Conservation (phyloP, 1,140 invertebrate genomes). For the Eupristina koningsbergeri region DNA sequence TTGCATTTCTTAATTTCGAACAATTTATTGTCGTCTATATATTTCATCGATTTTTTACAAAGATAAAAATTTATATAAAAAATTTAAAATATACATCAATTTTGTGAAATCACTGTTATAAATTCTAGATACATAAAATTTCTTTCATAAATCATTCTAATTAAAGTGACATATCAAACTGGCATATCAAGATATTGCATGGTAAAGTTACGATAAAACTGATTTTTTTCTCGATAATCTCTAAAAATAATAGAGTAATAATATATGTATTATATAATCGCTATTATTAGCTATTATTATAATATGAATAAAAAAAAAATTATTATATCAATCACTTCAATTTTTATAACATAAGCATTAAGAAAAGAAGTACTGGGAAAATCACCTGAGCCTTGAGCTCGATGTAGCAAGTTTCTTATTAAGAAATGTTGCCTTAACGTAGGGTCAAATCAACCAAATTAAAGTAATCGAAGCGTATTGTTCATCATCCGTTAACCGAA, state of each 20-base stretch:
- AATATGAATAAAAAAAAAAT: background rate
- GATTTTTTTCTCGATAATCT: background rate
- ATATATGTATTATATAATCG: background rate
- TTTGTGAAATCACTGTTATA: no score
- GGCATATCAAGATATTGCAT: no score
- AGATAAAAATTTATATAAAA: background rate
- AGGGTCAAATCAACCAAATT: background rate
- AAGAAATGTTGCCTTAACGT: slow-evolving; percentile 7
- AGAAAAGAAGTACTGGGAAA: slow-evolving; percentile 15
- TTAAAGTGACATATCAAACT: no score
- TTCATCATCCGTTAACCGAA: background rate
- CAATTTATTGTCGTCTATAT: background rate
- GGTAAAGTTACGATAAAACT: background rate
- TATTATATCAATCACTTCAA: background rate
- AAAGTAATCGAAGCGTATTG: background rate
- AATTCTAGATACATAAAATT: no score
- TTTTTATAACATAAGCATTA: background rate
- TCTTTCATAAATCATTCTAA: no score
- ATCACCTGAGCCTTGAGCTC: slow-evolving; percentile 20
- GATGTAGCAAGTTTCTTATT: slow-evolving; percentile 19
- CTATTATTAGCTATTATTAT: background rate
- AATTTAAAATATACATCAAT: background rate
- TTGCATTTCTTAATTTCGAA: background rate
- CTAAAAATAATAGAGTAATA: background rate
- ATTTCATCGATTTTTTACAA: no score